Percentiles rank a stretch among this genome's conserved stretches.
These are phyloP conservation scores for Telmatherina bonti DNA, from an alignment of 2,797 vertebrate species.

Conservation along the genomic window DNA sequence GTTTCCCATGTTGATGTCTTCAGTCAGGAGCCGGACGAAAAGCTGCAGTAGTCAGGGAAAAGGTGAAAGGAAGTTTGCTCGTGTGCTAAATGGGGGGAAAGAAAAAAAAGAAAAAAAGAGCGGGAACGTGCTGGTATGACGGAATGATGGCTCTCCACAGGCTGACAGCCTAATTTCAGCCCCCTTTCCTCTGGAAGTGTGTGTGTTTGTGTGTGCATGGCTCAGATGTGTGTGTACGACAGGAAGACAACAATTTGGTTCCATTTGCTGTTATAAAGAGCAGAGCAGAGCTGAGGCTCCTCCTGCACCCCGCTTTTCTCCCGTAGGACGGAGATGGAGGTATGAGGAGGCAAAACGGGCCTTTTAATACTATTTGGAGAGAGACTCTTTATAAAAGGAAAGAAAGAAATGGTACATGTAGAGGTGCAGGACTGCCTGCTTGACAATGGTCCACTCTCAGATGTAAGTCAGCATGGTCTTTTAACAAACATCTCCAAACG, in stretches of 20 bases:
- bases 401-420: constrained; percentile 1
- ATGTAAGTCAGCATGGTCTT: constrained; percentile 36
- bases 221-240: constrained; percentile 77
- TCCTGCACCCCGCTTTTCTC: constrained; percentile 76
- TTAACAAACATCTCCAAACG: constrained; percentile 28
- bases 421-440: constrained; percentile 23
- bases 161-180: constrained; percentile 88
- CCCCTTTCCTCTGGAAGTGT: constrained; percentile 51
- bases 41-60: constrained; percentile 26
- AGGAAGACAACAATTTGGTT: constrained; percentile 96
- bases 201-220: constrained; percentile 20
- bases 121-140: constrained; percentile 80
- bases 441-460: constrained; percentile 28
- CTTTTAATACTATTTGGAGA: constrained; percentile 15
- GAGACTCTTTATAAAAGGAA: neutral
- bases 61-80: constrained; percentile 47
- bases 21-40: constrained; percentile 34
- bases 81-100: constrained; percentile 28
- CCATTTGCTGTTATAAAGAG: constrained; percentile 92
- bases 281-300: constrained; percentile 74
- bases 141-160: constrained; percentile 81
- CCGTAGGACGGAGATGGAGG: constrained; percentile 21
- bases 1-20: constrained; percentile 62
- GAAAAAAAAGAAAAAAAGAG: no score
- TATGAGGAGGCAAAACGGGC: neutral